Percentiles rank a stretch among this genome's conserved stretches.
Evolutionary conservation across 2,888 invertebrate species (phyloP).

Genomic region (Thymelicus acteon): DNA sequence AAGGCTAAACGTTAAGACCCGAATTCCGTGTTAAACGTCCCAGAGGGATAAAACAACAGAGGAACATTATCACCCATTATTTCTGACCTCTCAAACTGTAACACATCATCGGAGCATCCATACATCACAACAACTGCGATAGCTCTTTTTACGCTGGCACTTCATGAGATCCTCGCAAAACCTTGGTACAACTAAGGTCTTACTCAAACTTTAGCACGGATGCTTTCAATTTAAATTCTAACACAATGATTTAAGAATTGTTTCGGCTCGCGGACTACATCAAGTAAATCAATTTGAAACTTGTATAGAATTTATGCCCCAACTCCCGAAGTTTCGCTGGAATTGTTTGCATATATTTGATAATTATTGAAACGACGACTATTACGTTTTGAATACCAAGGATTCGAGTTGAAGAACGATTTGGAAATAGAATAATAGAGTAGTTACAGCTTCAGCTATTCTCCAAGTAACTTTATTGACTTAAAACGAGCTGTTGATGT

Average conservation of each 20-base stretch:
- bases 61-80: slow-evolving; percentile 72
- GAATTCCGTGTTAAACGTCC: slow-evolving; percentile 76
- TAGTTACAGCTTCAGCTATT: slow-evolving; percentile 29
- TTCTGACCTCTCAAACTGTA: slow-evolving; percentile 58
- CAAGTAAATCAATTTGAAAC: slow-evolving; percentile 56
- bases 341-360: slow-evolving; percentile 50
- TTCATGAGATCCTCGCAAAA: slow-evolving; percentile 54
- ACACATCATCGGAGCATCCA: slow-evolving; percentile 40
- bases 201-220: slow-evolving; percentile 54
- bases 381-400: slow-evolving; percentile 44
- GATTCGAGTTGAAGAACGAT: slow-evolving; percentile 40
- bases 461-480: slow-evolving; percentile 26
- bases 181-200: slow-evolving; percentile 58
- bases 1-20: slow-evolving; percentile 73
- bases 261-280: slow-evolving; percentile 42
- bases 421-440: slow-evolving; percentile 40
- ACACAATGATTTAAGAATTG: slow-evolving; percentile 43
- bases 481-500: slow-evolving; percentile 29
- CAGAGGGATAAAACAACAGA: slow-evolving; percentile 62
- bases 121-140: slow-evolving; percentile 40
- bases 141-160: slow-evolving; percentile 53
- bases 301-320: slow-evolving; percentile 46
- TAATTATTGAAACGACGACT: slow-evolving; percentile 50
- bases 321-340: slow-evolving; percentile 45
- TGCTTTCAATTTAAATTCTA: slow-evolving; percentile 46